These are phyloP conservation scores for Cylas formicarius DNA, from an alignment of 1,140 invertebrate genomes.

Conservation along the genomic window DNA sequence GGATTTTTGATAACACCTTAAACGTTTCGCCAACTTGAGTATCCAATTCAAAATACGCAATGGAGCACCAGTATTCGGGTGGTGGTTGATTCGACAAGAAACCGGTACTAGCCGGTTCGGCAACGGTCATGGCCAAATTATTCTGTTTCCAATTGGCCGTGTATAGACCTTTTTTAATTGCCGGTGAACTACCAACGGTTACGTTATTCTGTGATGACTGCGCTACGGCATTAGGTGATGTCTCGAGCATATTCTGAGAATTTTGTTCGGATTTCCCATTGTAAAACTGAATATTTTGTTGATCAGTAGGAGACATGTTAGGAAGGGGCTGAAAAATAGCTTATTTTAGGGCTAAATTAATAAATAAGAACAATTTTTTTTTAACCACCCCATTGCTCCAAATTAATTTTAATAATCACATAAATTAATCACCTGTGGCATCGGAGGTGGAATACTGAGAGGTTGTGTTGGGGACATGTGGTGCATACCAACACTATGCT, in stretches of 20 bases:
- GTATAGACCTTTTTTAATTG: conserved; percentile 18
- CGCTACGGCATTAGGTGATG: too few relatives aligned
- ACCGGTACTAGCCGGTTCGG: conserved; percentile 4
- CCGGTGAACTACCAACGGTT: conserved; percentile 4
- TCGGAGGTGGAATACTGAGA: conserved; percentile 5
- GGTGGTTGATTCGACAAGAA: conserved; percentile 73
- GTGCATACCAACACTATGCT: conserved; percentile 2
- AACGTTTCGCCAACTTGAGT: conserved; percentile 98
- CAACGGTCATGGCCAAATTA: not conserved
- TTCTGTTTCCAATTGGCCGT: conserved; percentile 15
- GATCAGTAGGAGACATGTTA: conserved; percentile 11
- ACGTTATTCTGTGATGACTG: too few relatives aligned
- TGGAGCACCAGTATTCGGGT: conserved; percentile 98
- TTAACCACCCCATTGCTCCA: too few relatives aligned
- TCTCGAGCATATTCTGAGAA: conserved; percentile 13
- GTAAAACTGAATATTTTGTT: conserved; percentile 12
- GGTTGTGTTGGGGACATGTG: conserved; percentile 12
- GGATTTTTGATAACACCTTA: conserved; percentile 90
- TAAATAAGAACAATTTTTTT: too few relatives aligned
- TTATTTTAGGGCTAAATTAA: too few relatives aligned
- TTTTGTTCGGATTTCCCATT: conserved; percentile 7
- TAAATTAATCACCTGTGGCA: conserved; percentile 8
- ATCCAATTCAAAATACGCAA: conserved; percentile 97
- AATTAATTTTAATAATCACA: not conserved
- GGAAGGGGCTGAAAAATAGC: conserved; percentile 15